These are phyloP conservation scores for Hemicordylus capensis DNA, from an alignment of 2,113 vertebrate species.

Conservation along the genomic window DNA sequence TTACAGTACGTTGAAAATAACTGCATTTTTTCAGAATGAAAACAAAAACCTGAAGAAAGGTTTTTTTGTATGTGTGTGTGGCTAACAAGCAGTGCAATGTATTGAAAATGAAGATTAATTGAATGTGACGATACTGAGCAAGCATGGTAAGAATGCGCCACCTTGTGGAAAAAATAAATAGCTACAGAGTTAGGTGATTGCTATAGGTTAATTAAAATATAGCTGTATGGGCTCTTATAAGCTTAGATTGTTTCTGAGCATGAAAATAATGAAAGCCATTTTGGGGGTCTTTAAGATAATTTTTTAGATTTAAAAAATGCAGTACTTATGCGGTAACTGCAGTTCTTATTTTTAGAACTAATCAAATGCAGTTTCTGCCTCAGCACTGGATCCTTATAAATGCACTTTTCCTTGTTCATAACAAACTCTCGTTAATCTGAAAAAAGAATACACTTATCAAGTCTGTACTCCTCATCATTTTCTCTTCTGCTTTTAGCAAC, in stretches of 20 bases:
- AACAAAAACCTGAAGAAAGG: too few species aligned
- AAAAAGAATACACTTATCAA: not conserved
- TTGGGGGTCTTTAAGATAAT: not conserved
- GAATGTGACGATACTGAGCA: conserved; percentile 26
- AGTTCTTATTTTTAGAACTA: conserved; percentile 21
- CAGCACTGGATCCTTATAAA: not conserved
- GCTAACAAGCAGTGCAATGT: not conserved
- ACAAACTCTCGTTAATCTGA: not conserved
- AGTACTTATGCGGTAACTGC: not conserved
- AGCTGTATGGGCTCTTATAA: not conserved
- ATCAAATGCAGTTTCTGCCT: not conserved
- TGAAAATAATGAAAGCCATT: not conserved
- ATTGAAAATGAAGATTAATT: not conserved
- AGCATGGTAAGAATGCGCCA: conserved; percentile 52
- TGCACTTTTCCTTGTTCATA: not conserved
- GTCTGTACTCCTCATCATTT: not conserved
- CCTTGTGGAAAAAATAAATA: conserved; percentile 53
- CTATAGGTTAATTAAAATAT: not conserved
- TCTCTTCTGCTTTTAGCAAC: not conserved
- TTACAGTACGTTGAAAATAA: not conserved
- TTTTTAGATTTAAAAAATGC: not conserved
- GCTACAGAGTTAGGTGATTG: not conserved
- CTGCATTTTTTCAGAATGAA: not conserved
- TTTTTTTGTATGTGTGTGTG: too few species aligned
- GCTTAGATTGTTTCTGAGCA: not conserved